Conservation (phyloP, 2,113 vertebrate species). For the Tiliqua scincoides region DNA sequence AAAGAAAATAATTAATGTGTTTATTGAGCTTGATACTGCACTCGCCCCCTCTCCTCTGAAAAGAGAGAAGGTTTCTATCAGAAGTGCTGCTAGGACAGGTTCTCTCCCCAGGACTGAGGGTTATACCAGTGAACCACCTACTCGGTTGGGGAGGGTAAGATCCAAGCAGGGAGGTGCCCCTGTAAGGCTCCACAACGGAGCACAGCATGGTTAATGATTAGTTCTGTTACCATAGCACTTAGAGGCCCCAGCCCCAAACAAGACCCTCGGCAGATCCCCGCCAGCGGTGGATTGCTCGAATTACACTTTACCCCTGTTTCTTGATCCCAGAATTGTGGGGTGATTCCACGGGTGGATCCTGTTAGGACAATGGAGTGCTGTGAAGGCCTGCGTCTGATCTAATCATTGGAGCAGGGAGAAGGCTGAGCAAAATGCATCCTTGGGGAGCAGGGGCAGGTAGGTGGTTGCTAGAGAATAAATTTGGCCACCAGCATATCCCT, state of each 20-base stretch:
- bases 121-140: background rate
- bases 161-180: background rate
- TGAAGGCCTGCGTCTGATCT: background rate
- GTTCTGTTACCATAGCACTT: slow-evolving; percentile 23
- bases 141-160: background rate
- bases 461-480: background rate
- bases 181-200: background rate
- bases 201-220: slow-evolving; percentile 20
- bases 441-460: background rate
- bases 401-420: background rate
- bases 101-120: background rate
- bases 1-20: background rate
- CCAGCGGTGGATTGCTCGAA: no score
- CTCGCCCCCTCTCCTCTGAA: background rate
- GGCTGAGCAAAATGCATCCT: no score
- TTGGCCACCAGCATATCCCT: background rate
- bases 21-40: background rate
- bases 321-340: background rate
- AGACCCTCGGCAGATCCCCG: background rate
- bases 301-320: background rate
- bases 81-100: background rate
- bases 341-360: no score
- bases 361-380: background rate
- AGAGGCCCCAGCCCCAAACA: background rate
- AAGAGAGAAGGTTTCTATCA: background rate